Percentiles rank a stretch among this genome's conserved stretches.
phyloP scores from a whole-genome alignment of 2,888 invertebrate species.

The Poecilobothrus nobilitatus region DNA sequence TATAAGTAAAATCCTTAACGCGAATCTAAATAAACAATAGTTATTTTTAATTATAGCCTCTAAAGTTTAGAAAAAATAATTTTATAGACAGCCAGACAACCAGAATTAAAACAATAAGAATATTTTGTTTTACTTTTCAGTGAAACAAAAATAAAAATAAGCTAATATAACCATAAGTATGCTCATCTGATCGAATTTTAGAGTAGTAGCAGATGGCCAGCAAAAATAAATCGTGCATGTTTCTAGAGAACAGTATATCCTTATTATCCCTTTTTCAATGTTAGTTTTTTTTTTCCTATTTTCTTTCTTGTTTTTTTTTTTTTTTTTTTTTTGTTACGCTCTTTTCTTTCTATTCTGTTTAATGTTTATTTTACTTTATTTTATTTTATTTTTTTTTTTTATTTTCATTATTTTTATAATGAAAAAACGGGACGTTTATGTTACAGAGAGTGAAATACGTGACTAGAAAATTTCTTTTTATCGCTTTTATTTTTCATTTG shows the following conservation, averaged over 20 bases:
- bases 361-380: not conserved
- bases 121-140: no score
- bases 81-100: no score
- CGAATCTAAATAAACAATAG: no score
- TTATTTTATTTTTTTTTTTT: not conserved
- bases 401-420: slow-evolving; percentile 4
- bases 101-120: no score
- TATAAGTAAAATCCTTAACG: no score
- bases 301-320: not conserved
- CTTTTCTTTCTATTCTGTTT: not conserved
- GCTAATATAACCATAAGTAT: no score
- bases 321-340: not conserved
- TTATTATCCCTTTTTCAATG: slow-evolving; percentile 5
- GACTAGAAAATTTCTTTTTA: not conserved
- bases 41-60: no score
- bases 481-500: not conserved
- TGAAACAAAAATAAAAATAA: no score
- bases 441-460: slow-evolving; percentile 4
- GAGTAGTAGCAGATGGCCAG: not conserved
- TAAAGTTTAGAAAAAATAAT: no score
- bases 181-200: not conserved
- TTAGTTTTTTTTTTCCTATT: not conserved
- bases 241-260: not conserved
- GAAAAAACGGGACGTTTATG: slow-evolving; percentile 6
- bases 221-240: slow-evolving; percentile 4